Base-by-base conservation (phyloP, 2,888 invertebrate species). In the Drosophila putrida region DNA sequence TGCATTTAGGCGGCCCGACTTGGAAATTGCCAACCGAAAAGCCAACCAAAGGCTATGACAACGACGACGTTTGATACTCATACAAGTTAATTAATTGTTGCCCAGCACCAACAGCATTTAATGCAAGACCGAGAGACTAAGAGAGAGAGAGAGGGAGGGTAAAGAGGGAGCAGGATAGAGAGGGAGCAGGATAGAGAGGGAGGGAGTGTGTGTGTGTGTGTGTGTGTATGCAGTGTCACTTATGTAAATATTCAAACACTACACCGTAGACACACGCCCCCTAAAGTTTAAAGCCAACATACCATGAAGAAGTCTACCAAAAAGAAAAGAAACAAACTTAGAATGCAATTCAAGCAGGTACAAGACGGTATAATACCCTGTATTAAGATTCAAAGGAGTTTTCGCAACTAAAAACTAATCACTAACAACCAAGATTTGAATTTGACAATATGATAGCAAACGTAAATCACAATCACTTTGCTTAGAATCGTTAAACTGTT, bases 71-170 rank as follows among this genome's bases (percentile, higher is more conserved):
- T 88, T 89, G 85, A 87, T 88, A 82, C 86, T 70, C 80, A 77
- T 87, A 88, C 90, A 88, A 88, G 90, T 88, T 88, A 89, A 88
- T 88, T 88, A 88, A 88, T 90, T 88, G 90, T 88, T 80, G 84
- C 87, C 71, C 77, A 75, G 46, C 47, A 51, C 59, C 64, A 64
- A 64, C 38, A 61, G 43, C 61, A 53, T 58, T 50, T 46, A 39
- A 41, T 59, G 57, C 74, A 39, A 11, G 43, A 9, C 0, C 13
- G 6, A 39, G 39, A 28, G 11, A 28, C 25, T 4, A 13, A 6
- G 4, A 4, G 2, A 11, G 2, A 9, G 11, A 28, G 41, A 11
- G 6, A 15, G 28, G 15, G 31, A 9, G 20, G 15, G 15, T 20
- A 20, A 11, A 27, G 20, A 11, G 39, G 8, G 9, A 2, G 20